phyloP scores from a whole-genome alignment of 1,140 invertebrate species.

The Microplitis mediator region DNA sequence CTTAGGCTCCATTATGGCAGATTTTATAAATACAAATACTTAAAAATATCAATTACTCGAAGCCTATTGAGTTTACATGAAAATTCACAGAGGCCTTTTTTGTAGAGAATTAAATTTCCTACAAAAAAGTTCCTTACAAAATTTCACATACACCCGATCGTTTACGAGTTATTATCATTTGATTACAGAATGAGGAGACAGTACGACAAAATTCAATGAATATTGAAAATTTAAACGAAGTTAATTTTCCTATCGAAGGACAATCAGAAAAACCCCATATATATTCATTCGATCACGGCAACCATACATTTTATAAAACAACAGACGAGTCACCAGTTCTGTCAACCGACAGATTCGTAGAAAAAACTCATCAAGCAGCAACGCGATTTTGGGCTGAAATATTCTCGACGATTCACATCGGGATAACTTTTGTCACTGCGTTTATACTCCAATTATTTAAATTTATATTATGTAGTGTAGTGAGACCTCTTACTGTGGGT shows the following conservation, averaged over 20 bases:
- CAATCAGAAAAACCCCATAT: conserved; percentile 64
- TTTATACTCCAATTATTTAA: conserved; percentile 67
- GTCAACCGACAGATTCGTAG: conserved; percentile 63
- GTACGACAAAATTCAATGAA: background rate
- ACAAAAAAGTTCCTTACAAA: no score
- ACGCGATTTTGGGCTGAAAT: conserved; percentile 72
- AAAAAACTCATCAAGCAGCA: conserved; percentile 65
- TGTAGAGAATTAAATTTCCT: no score
- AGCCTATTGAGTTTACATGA: no score
- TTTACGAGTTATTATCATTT: no score
- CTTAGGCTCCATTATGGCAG: no score
- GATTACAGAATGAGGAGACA: no score
- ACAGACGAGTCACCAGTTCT: conserved; percentile 68
- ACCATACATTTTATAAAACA: conserved; percentile 67
- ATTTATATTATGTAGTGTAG: conserved; percentile 65
- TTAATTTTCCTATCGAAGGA: conserved; percentile 45
- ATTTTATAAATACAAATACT: no score
- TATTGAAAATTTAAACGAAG: conserved; percentile 18
- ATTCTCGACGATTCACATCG: conserved; percentile 68
- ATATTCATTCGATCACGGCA: conserved; percentile 73
- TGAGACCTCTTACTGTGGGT: conserved; percentile 67
- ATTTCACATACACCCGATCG: no score
- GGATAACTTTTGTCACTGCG: conserved; percentile 66
- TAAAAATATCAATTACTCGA: no score
- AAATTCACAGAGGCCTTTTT: no score